Base-by-base conservation (phyloP, 2,888 invertebrate genomes). In the Zele albiditarsus region DNA sequence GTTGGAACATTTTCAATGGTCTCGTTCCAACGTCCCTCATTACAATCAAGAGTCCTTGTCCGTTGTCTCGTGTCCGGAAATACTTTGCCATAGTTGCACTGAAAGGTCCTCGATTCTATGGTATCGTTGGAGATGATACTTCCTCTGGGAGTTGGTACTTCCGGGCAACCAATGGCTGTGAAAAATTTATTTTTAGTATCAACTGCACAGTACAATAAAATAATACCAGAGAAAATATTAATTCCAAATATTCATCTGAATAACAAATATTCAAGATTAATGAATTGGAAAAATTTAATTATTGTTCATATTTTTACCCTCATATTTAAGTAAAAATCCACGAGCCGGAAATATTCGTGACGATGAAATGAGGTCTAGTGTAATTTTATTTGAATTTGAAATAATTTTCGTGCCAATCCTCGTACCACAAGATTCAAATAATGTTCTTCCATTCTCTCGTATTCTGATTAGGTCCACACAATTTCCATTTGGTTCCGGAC, bases 81-180 rank as follows among this genome's bases (percentile, higher is more conserved):
- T 85, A 93, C 91, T 83, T 90, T 92, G 74, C 93, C 93, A 68
- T 92, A 91, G 62, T 74, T 75, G 89, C 95, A 95, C 89, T 92
- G 92, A 89, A 93, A 94, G 83, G 93, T 92, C 42, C 93, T 94
- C 65, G 92, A 90, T 58, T 92, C 92, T 74, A 91, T 91, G 82
- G 93, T 94, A 82, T 93, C 92, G 87, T 92, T 93, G 83, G 93
- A 92, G 16, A 94, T 86, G 86, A 93, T 93, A 65, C 94, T 94
- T 88, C 93, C 92, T 86, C 91, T 91, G 82, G 95, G 95, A 84
- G 93, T 90, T 83, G 90, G 83, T 42, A 92, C 90, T 38, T 93
- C 92, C 16, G 93, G 91, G 86, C 95, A 95, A 72, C 94, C 94
- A 75, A 94, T 88, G 85, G 93, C 94, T 94, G 89, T 23, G 38